Conservation (phyloP, 2,797 vertebrate genomes). For the Poeciliopsis paucimaculata region DNA sequence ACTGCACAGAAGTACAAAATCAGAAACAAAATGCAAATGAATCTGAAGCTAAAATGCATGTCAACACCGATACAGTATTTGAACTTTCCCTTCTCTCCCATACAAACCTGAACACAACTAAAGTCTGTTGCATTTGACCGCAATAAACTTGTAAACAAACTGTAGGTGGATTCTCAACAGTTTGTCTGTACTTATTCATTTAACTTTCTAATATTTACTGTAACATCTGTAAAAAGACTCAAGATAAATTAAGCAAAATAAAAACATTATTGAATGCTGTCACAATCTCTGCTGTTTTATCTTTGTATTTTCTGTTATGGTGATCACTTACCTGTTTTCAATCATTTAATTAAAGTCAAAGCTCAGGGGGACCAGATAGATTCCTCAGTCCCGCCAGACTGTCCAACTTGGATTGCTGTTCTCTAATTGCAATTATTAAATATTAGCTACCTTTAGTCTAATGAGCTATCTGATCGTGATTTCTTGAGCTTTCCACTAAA, state of each 20-base stretch:
- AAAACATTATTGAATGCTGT: not conserved
- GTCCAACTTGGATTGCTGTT: not conserved
- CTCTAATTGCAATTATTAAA: not conserved
- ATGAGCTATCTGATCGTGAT: not conserved
- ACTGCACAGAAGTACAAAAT: not conserved
- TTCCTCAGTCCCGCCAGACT: not conserved
- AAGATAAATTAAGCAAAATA: not conserved
- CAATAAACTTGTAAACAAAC: not conserved
- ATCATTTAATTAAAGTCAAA: not conserved
- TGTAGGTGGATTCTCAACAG: not conserved
- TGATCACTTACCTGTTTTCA: not conserved
- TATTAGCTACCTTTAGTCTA: not conserved
- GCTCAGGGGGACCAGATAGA: not conserved
- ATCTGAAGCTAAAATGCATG: not conserved
- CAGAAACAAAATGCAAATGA: not conserved
- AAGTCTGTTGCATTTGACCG: conserved; percentile 8
- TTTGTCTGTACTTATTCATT: not conserved
- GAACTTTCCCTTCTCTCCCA: not conserved
- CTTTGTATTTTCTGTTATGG: too few species aligned
- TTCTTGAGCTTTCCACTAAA: not conserved
- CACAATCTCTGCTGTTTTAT: not conserved
- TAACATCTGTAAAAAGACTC: not conserved
- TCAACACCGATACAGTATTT: not conserved
- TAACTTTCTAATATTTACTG: not conserved
- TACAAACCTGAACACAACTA: not conserved